Evolutionary conservation across 1,140 invertebrate species (phyloP).

Genomic region (Tyrophagus putrescentiae): DNA sequence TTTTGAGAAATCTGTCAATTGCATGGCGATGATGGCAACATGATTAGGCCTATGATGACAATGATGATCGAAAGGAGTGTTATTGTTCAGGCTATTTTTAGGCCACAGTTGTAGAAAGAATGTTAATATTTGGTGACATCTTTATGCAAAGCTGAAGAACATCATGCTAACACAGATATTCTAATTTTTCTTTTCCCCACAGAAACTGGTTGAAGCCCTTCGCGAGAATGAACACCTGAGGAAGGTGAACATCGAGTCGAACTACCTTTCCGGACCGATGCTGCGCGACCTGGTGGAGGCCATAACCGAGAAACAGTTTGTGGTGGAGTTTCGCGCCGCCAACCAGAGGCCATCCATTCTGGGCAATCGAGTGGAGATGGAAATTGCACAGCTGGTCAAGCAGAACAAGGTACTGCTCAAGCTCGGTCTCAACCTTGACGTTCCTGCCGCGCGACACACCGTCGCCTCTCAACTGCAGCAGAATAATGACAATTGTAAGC

Average conservation of each 20-base stretch:
- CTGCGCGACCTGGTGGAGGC: slow-evolving; percentile 70
- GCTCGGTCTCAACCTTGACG: slow-evolving; percentile 85
- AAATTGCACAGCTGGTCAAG: slow-evolving; percentile 80
- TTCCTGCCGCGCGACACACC: slow-evolving; percentile 81
- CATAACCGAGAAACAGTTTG: slow-evolving; percentile 62
- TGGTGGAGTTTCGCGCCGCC: slow-evolving; percentile 82
- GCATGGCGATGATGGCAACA: too few relatives aligned
- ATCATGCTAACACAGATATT: background rate
- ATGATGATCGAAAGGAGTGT: background rate
- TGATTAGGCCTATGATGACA: too few relatives aligned
- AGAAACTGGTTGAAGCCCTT: slow-evolving; percentile 57
- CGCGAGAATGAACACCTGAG: slow-evolving; percentile 69
- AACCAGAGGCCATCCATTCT: slow-evolving; percentile 91
- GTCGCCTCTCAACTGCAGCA: slow-evolving; percentile 80
- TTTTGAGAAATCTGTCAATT: too few relatives aligned
- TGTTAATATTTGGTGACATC: too few relatives aligned
- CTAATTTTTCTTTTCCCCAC: slow-evolving; percentile 12
- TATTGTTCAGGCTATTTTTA: too few relatives aligned
- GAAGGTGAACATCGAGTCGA: slow-evolving; percentile 88
- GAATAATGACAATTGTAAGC: slow-evolving; percentile 65
- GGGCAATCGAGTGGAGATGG: slow-evolving; percentile 95
- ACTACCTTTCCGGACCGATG: slow-evolving; percentile 61
- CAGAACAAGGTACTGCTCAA: slow-evolving; percentile 78
- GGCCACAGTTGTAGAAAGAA: too few relatives aligned
- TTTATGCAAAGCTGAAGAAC: background rate